Percentiles rank a stretch among this genome's conserved stretches.
These are phyloP conservation scores for Cromileptes altivelis DNA, from an alignment of 2,113 vertebrate genomes.

Conservation along the genomic window DNA sequence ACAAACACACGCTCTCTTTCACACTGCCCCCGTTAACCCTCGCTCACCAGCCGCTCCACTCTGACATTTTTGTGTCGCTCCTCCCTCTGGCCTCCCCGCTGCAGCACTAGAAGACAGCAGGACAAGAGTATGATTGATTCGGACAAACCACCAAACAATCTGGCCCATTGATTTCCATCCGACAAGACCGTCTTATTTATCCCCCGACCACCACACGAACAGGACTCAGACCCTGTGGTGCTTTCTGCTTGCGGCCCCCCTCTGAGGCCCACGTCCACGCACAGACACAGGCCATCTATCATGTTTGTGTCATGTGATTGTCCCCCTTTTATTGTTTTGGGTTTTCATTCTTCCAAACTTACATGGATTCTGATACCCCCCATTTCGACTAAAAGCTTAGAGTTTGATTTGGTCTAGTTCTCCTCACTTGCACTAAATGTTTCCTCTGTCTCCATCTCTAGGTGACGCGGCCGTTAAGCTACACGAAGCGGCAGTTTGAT, in stretches of 20 bases:
- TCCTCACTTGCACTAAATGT: background rate
- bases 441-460: constrained; percentile 59
- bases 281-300: constrained; percentile 48
- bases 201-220: constrained; percentile 56
- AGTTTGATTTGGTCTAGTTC: constrained; percentile 1
- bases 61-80: constrained; percentile 67
- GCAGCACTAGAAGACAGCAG: constrained; percentile 53
- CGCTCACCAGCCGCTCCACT: constrained; percentile 26
- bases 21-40: constrained; percentile 60
- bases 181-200: constrained; percentile 70
- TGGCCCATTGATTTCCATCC: constrained; percentile 77
- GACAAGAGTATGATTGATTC: constrained; percentile 85
- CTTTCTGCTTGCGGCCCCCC: constrained; percentile 27
- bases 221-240: constrained; percentile 39
- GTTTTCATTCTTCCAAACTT: background rate
- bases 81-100: constrained; percentile 59
- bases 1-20: constrained; percentile 28
- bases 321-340: background rate
- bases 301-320: constrained; percentile 35
- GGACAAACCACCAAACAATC: constrained; percentile 77
- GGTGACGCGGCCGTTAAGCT: constrained; percentile 95
- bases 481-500: constrained; percentile 96
- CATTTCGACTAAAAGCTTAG: background rate
- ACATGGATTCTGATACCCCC: background rate
- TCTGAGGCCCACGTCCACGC: constrained; percentile 15